A percentile compares a stretch with the other conserved stretches of the same genome.
phyloP scores from a whole-genome alignment of 2,113 vertebrate genomes.

The Rhynchopsitta pachyrhyncha region DNA sequence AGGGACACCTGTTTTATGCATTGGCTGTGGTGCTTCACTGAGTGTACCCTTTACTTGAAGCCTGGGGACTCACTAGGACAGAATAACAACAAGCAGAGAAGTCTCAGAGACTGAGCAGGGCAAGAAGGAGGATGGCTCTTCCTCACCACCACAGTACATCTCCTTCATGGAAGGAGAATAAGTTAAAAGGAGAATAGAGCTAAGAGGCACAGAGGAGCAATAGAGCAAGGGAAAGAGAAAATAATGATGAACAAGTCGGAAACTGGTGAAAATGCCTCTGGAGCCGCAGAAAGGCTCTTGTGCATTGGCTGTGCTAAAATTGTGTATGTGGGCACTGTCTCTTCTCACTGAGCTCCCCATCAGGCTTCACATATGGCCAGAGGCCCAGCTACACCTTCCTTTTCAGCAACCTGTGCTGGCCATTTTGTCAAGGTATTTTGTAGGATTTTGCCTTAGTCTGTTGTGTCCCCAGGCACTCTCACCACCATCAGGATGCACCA shows the following conservation, averaged over 20 bases:
- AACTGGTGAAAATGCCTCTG: neutral
- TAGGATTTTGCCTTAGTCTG: neutral
- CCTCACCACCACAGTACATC: neutral
- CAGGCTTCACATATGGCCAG: accelerated
- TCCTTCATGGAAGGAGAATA: neutral
- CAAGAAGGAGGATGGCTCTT: neutral
- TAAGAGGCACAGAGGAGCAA: neutral
- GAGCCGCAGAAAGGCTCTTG: neutral
- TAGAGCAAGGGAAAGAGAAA: neutral
- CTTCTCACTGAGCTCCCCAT: neutral
- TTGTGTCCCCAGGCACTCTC: neutral
- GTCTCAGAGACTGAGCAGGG: accelerated
- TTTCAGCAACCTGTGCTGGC: neutral
- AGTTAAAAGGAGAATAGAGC: neutral
- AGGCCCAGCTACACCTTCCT: neutral
- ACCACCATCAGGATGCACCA: accelerated
- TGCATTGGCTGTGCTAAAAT: neutral
- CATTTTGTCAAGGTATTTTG: neutral
- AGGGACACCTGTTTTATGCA: neutral
- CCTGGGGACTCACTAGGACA: neutral
- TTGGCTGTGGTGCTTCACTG: neutral
- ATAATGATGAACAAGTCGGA: neutral
- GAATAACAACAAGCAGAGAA: neutral
- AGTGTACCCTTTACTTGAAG: neutral
- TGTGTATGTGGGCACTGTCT: neutral